Evolutionary conservation across 2,888 invertebrate genomes (phyloP).

Genomic region (Nymphalis c-album): DNA sequence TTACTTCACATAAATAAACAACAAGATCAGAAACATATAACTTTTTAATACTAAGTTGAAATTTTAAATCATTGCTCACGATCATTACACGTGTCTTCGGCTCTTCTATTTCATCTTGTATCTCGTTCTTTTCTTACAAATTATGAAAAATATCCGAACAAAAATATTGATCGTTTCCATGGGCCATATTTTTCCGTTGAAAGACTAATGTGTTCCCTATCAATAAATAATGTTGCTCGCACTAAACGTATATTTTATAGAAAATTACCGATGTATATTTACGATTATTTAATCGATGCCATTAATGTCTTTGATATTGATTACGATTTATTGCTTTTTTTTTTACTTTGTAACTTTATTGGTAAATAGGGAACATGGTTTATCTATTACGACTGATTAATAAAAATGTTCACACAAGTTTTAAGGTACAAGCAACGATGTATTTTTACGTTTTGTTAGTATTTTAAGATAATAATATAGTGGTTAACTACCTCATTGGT

Average conservation of each 20-base stretch:
- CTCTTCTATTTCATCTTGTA: too few species aligned
- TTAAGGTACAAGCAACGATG: too few species aligned
- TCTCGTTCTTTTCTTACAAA: background rate
- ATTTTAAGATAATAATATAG: too few species aligned
- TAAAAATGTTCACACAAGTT: background rate
- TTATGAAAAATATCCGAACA: background rate
- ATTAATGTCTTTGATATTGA: constrained; percentile 63
- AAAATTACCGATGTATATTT: constrained; percentile 37
- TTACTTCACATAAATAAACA: too few species aligned
- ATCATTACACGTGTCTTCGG: too few species aligned
- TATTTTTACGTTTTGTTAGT: too few species aligned
- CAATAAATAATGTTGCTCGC: constrained; percentile 25
- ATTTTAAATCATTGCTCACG: too few species aligned
- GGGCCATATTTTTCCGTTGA: constrained; percentile 22
- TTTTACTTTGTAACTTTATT: constrained; percentile 26
- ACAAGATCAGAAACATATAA: too few species aligned
- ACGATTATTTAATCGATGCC: constrained; percentile 69
- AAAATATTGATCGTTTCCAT: constrained; percentile 3
- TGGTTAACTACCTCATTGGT: too few species aligned
- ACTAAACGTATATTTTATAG: constrained; percentile 20
- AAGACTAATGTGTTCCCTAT: constrained; percentile 25
- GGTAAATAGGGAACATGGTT: constrained; percentile 4
- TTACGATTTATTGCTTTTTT: constrained; percentile 62
- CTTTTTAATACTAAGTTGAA: too few species aligned
- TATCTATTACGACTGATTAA: too few species aligned